A percentile compares a stretch with the other conserved stretches of the same genome.
Conservation (phyloP, 2,113 vertebrate genomes). For the Aphyosemion australe region DNA sequence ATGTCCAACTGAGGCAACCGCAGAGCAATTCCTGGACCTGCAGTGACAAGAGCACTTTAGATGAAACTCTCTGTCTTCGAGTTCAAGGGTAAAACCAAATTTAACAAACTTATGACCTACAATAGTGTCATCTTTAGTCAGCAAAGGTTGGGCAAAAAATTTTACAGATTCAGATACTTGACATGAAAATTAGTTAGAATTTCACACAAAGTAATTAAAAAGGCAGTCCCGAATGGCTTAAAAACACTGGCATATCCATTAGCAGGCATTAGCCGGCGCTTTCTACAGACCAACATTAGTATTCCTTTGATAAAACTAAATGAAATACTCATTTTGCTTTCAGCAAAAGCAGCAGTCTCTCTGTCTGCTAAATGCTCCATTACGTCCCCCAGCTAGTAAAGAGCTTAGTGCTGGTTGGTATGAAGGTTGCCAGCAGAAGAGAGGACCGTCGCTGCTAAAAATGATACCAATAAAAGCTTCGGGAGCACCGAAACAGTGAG, state of each 20-base stretch:
- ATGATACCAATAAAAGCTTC: not conserved
- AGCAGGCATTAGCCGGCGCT: not conserved
- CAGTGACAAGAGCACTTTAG: no score
- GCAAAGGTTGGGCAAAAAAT: no score
- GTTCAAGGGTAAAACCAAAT: not conserved
- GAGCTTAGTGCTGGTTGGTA: not conserved
- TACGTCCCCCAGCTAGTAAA: not conserved
- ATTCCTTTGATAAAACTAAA: conserved; percentile 9
- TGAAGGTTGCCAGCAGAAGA: not conserved
- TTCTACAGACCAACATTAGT: not conserved
- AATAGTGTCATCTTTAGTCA: no score
- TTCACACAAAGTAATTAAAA: no score
- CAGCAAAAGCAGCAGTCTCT: not conserved
- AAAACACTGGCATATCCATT: not conserved
- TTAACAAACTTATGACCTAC: no score
- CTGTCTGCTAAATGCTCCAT: conserved; percentile 1
- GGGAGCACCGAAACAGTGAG: not conserved
- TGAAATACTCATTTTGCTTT: conserved; percentile 1
- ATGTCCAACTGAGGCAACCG: not conserved
- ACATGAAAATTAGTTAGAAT: no score
- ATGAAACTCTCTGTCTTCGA: no score
- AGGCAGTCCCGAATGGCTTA: not conserved
- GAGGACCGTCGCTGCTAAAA: not conserved
- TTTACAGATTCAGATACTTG: no score
- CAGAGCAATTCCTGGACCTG: no score